phyloP scores from a whole-genome alignment of 2,888 invertebrate genomes.

The Aquatica leii region DNA sequence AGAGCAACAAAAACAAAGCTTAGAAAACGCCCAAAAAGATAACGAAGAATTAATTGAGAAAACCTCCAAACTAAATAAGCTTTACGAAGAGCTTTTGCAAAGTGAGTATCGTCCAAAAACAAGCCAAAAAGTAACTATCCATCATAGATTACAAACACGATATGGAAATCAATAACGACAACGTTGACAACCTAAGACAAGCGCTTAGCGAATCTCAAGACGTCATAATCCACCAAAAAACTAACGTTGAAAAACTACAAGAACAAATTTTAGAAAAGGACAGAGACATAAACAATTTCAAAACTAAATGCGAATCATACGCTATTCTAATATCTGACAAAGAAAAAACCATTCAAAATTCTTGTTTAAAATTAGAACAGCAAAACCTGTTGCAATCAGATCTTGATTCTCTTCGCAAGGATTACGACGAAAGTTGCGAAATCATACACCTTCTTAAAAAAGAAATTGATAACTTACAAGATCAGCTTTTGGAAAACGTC shows the following conservation, averaged over 20 bases:
- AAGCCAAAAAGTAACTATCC: background rate
- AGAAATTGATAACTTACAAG: conserved; percentile 4
- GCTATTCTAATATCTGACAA: too few species aligned
- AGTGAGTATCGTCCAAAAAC: background rate
- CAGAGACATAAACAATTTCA: too few species aligned
- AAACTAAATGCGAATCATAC: too few species aligned
- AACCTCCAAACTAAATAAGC: background rate
- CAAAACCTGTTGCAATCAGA: too few species aligned
- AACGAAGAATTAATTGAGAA: background rate
- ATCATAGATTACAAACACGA: background rate
- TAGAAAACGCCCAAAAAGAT: conserved; percentile 9
- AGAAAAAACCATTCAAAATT: too few species aligned
- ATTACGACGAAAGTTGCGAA: background rate
- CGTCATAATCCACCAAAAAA: too few species aligned
- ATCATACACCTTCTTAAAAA: background rate
- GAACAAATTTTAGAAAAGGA: too few species aligned
- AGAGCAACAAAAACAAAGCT: conserved; percentile 11
- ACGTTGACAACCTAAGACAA: too few species aligned
- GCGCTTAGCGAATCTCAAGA: too few species aligned
- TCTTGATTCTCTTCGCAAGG: background rate
- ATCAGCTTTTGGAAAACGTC: background rate
- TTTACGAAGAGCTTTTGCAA: conserved; percentile 5
- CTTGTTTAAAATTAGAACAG: too few species aligned
- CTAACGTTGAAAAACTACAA: too few species aligned
- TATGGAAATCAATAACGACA: background rate